Evolutionary conservation across 2,888 invertebrate genomes (phyloP), one percentile per base, ranked within the genome.

Genomic region (Seira musarum): DNA sequence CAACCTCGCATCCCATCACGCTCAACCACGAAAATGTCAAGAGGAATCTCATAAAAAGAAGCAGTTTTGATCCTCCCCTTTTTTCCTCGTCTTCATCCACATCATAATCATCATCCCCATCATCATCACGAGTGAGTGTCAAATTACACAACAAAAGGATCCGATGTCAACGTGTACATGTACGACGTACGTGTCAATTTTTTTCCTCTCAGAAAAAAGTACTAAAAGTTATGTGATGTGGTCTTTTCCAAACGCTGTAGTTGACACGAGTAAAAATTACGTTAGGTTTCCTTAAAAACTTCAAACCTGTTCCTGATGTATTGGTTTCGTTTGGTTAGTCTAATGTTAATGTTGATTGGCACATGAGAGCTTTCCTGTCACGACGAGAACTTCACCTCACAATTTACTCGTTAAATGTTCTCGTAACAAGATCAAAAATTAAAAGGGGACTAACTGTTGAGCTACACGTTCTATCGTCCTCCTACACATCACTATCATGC

Each of bases 141-240:
- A 53, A 53, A 53, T 53, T 53, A 53, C 53, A 3, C 53, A 53
- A 53, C 53, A 53, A 53, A 53, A 17, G 6, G 15, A 53, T 53
- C 53, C 53, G 53, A 8, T 53, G 53, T 53, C 53, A 53, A 53
- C 53, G 30, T 30, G 8, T 2, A 13, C 3, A 15, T 53, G 15
- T 53, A 53, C 53, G 53, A 8, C 53, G 53, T 53, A 53, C 53
- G 30, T 30, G 30, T 30, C 30, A 30, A n/a, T n/a, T 30, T 30
- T 30, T 30, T 30, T 2, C 30, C 30, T 30, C 8, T 30, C 30
- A 30, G 30, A 2, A 30, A 30, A 30, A 30, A 5, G 30, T 30
- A 5, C 8, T 30, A 8, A 30, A 30, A 30, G 30, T 30, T 8
- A 8, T 30, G 30, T 30, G 30, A 30, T 30, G 8, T 30, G 30